Base-by-base conservation (phyloP, 92 coral and sea anemone species). In the Epizoanthus ramosus region DNA sequence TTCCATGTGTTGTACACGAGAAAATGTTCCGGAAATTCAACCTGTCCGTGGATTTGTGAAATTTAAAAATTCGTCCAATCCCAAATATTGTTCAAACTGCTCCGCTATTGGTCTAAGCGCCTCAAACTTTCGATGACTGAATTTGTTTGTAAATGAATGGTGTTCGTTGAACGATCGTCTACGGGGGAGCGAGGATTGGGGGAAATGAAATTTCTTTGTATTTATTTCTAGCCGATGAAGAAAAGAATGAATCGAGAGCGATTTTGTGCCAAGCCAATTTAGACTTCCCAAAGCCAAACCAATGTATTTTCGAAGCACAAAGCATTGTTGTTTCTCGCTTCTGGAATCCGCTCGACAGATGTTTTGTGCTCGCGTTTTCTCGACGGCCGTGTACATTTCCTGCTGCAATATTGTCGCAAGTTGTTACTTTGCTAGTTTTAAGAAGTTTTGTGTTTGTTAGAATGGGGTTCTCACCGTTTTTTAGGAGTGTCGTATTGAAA, bases 31-130 rank as follows among this genome's bases (percentile, higher is more conserved):
- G 94, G 91, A 90, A 91, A 89, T 84, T 88, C 91, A 83, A 93
- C 87, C 97, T 88, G 94, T 85, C 90, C 84, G 91, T 77, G 76
- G 87, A 76, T 86, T 91, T 87, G 98, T 79, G 91, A 90, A 86
- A 91, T 93, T 93, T 93, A 91, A 93, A 90, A 93, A 89, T 79
- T 86, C 98, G 98, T 91, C 98, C 98, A 93, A 93, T 93, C 93
- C 88, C 87, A 93, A 89, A 86, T 88, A 88, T 88, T 90, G 91
- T 81, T 79, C 87, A 90, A 84, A 71, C 93, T 87, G 92, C 88
- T 69, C 85, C 95, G 95, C 95, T 91, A 93, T 93, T 93, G 98
- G 98, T 93, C 95, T 87, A 86, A 79, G 89, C 88, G 90, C 71
- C 81, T 84, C 88, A 83, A 83, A 86, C 91, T 93, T 80, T 79